Evolutionary conservation across 2,888 invertebrate species (phyloP).

Genomic region (Protonemura montana): DNA sequence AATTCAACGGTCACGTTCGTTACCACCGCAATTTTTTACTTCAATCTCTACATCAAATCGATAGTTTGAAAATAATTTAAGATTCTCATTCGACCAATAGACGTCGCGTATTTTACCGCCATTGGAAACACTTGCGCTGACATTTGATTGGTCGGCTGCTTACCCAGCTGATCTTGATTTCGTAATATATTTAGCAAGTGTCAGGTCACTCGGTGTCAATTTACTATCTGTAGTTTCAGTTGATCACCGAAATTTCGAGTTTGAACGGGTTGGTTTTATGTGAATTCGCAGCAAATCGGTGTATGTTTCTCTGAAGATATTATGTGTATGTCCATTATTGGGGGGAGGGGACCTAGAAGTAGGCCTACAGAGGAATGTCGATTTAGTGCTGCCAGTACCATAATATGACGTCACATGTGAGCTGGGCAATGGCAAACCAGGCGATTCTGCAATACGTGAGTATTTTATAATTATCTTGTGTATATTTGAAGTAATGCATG

Average conservation of each 20-base stretch:
- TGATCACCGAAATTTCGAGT: not conserved
- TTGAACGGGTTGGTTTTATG: not conserved
- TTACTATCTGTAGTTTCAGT: not conserved
- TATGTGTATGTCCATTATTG: not conserved
- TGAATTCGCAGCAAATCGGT: not conserved
- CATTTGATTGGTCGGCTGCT: conserved; percentile 43
- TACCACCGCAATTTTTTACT: too few species aligned
- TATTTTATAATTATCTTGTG: conserved; percentile 45
- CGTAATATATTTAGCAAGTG: conserved; percentile 38
- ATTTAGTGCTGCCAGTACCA: conserved; percentile 45
- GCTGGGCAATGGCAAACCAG: conserved; percentile 49
- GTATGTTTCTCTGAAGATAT: conserved; percentile 38
- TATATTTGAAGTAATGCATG: conserved; percentile 48
- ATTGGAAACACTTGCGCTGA: conserved; percentile 30
- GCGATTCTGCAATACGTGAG: conserved; percentile 49
- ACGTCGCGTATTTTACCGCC: not conserved
- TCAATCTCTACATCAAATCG: too few species aligned
- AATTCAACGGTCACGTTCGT: too few species aligned
- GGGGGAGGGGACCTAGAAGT: conserved; percentile 31
- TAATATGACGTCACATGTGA: conserved; percentile 49
- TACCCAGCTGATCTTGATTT: conserved; percentile 39
- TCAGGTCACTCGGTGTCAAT: conserved; percentile 34
- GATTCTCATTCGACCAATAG: too few species aligned
- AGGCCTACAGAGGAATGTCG: conserved; percentile 49
- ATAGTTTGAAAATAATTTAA: too few species aligned